A percentile compares a stretch with the other conserved stretches of the same genome.
phyloP scores from a whole-genome alignment of 2,113 vertebrate genomes.

The Himantopus leucocephalus region DNA sequence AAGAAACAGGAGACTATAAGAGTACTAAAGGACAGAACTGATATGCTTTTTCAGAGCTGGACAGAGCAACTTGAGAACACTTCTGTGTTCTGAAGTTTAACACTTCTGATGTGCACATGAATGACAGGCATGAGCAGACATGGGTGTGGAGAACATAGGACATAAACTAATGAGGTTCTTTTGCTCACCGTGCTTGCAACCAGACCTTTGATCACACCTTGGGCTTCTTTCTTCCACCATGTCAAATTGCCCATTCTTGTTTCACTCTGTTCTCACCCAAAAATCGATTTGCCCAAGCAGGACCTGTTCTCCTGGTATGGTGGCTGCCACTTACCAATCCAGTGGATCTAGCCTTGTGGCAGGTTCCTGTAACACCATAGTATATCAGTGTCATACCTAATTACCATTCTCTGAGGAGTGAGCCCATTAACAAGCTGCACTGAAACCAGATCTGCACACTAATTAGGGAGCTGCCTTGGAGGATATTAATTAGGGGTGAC shows the following conservation, averaged over 20 bases:
- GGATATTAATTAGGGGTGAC: slow-evolving; percentile 81
- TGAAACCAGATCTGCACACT: slow-evolving; percentile 69
- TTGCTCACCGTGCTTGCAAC: not conserved
- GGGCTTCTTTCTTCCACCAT: not conserved
- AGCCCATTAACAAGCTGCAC: slow-evolving; percentile 72
- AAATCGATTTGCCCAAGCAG: not conserved
- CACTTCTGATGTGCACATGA: no score
- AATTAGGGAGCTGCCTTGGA: slow-evolving; percentile 71
- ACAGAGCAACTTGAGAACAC: not conserved
- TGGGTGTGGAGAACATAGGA: rapidly evolving
- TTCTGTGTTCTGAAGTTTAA: not conserved
- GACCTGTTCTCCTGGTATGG: not conserved
- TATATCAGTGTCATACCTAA: slow-evolving; percentile 58
- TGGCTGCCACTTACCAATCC: not conserved
- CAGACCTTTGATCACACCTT: not conserved
- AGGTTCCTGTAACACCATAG: slow-evolving; percentile 29
- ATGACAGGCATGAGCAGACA: not conserved
- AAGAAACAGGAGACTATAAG: not conserved
- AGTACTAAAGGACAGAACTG: not conserved
- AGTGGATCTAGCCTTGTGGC: not conserved
- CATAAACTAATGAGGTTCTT: not conserved
- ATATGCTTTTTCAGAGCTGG: not conserved
- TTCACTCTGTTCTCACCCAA: not conserved
- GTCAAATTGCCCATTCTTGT: not conserved
- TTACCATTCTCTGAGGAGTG: slow-evolving; percentile 56